Conservation (phyloP, 2,888 invertebrate genomes). For the Drosophila pegasa region DNA sequence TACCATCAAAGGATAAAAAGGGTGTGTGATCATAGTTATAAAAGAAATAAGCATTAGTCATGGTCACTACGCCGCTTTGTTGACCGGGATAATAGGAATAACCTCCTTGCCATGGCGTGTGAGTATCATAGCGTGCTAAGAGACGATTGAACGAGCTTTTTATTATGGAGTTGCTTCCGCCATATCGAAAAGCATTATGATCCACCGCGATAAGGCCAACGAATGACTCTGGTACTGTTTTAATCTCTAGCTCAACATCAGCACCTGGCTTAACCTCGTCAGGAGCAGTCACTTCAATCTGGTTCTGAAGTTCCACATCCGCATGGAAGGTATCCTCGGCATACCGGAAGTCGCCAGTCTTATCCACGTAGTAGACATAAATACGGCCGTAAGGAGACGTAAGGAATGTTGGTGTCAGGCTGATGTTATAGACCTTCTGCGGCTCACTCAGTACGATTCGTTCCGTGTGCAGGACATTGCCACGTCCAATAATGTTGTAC, state of each 20-base stretch:
- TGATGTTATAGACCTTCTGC: conserved; percentile 86
- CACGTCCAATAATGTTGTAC: conserved; percentile 93
- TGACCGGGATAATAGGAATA: conserved; percentile 82
- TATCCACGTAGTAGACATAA: conserved; percentile 91
- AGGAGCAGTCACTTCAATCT: conserved; percentile 89
- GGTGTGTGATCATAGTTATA: conserved; percentile 77
- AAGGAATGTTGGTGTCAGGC: conserved; percentile 89
- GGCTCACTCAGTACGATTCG: conserved; percentile 87
- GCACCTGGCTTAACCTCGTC: conserved; percentile 91
- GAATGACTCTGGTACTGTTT: conserved; percentile 93
- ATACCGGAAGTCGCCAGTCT: conserved; percentile 92
- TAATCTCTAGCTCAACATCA: conserved; percentile 91
- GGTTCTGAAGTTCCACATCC: conserved; percentile 87
- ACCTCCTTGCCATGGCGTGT: conserved; percentile 83
- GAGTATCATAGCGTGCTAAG: conserved; percentile 87
- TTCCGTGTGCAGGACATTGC: conserved; percentile 91
- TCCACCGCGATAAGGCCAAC: conserved; percentile 95
- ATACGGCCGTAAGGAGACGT: conserved; percentile 94
- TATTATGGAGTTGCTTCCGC: conserved; percentile 87
- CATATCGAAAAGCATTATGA: conserved; percentile 90
- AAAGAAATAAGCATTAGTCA: conserved; percentile 83
- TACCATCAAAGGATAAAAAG: conserved; percentile 21
- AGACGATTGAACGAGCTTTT: conserved; percentile 87
- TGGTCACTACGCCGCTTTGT: conserved; percentile 79
- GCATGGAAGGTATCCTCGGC: conserved; percentile 93